These are phyloP conservation scores for Leptodactylus fuscus DNA, from an alignment of 2,113 vertebrate species.

Conservation along the genomic window DNA sequence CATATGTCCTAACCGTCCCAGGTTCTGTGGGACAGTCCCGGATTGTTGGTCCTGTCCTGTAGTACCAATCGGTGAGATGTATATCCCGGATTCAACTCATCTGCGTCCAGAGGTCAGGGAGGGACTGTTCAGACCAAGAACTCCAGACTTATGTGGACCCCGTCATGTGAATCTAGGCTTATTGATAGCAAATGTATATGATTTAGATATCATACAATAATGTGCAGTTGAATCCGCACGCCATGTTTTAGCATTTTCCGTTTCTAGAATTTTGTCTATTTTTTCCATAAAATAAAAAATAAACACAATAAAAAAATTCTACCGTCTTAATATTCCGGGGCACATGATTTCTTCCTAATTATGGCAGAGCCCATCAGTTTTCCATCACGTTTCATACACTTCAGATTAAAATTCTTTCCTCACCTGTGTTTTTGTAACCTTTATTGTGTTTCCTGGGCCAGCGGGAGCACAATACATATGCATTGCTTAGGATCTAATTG, in stretches of 20 bases:
- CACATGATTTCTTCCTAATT: neutral
- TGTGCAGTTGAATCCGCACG: neutral
- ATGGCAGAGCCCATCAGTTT: neutral
- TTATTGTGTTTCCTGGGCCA: constrained; percentile 20
- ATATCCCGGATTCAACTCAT: no score
- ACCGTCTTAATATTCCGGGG: neutral
- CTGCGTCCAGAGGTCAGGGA: no score
- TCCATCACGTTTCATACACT: neutral
- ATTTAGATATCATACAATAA: neutral
- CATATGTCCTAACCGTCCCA: no score
- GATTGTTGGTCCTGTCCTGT: no score
- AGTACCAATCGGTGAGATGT: no score
- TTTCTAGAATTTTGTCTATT: neutral
- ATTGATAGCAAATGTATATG: no score
- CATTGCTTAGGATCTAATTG: constrained; percentile 35
- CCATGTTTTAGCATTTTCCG: neutral
- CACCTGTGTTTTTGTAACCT: constrained; percentile 34
- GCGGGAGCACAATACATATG: constrained; percentile 16
- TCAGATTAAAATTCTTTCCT: neutral
- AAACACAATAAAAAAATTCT: neutral
- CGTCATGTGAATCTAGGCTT: no score
- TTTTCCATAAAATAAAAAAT: neutral
- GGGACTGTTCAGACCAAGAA: no score
- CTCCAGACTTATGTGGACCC: no score
- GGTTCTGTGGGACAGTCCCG: no score